Conservation (phyloP, 2,888 invertebrate genomes). For the Hermaeophaga mercurialis region DNA sequence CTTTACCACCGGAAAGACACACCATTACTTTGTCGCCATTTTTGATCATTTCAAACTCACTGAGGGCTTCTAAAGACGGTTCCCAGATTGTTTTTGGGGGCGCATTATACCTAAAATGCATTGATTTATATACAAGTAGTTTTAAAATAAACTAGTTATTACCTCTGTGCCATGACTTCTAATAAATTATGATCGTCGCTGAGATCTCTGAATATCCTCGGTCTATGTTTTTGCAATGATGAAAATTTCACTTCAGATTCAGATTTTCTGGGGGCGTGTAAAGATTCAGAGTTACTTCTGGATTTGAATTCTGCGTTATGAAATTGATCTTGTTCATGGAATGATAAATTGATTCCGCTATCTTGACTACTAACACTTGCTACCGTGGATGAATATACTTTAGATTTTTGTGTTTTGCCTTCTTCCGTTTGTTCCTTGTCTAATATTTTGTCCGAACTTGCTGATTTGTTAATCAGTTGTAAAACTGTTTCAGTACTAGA, state of each 20-base stretch:
- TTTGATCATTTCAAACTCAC: constrained; percentile 82
- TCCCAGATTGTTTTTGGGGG: constrained; percentile 84
- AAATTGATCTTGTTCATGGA: constrained; percentile 67
- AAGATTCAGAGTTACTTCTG: constrained; percentile 53
- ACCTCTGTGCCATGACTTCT: constrained; percentile 57
- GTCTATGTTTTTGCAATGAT: constrained; percentile 50
- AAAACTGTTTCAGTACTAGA: constrained; percentile 53
- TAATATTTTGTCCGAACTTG: constrained; percentile 63
- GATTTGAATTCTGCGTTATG: constrained; percentile 45
- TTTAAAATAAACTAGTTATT: too few relatives aligned
- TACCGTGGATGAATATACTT: constrained; percentile 67
- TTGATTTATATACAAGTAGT: neutral
- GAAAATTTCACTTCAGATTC: constrained; percentile 50
- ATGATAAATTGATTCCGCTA: constrained; percentile 77
- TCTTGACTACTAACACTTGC: constrained; percentile 77
- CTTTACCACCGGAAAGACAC: constrained; percentile 83
- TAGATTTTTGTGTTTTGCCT: constrained; percentile 57
- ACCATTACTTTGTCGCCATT: constrained; percentile 78
- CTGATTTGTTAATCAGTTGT: constrained; percentile 59
- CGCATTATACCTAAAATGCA: constrained; percentile 65
- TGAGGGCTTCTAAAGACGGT: constrained; percentile 79
- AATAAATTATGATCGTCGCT: constrained; percentile 43
- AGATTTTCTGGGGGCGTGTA: constrained; percentile 45
- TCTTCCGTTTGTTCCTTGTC: constrained; percentile 60
- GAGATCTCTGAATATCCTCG: constrained; percentile 44